Evolutionary conservation across 2,797 vertebrate genomes (phyloP).

Genomic region (Enteromius fasciolatus): DNA sequence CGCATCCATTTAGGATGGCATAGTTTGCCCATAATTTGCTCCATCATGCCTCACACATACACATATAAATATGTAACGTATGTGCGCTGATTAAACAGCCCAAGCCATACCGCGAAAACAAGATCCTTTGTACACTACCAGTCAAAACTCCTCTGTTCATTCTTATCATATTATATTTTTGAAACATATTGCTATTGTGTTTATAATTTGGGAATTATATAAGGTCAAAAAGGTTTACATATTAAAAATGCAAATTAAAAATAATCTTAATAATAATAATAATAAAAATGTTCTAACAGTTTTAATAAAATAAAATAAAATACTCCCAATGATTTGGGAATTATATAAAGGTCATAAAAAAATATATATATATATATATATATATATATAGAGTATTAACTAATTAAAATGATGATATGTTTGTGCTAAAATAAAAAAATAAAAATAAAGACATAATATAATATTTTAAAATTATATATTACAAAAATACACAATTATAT

Average conservation of each 20-base stretch:
- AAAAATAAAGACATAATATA: no score
- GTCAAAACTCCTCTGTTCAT: neutral
- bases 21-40: neutral
- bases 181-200: neutral
- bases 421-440: no score
- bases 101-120: conserved; percentile 23
- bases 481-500: no score
- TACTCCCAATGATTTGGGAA: neutral
- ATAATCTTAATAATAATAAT: neutral
- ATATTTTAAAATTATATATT: no score
- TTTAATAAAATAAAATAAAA: conserved; percentile 2
- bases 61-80: conserved; percentile 31
- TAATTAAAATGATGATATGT: neutral
- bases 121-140: neutral
- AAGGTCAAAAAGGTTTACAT: neutral
- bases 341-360: neutral
- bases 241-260: neutral
- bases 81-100: conserved; percentile 49
- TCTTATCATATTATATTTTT: neutral
- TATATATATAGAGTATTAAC: neutral
- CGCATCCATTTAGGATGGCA: conserved; percentile 43
- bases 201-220: neutral
- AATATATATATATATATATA: neutral
- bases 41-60: conserved; percentile 35
- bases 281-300: neutral